phyloP scores from a whole-genome alignment of 2,888 invertebrate species.

The Lumbricus terrestris region DNA sequence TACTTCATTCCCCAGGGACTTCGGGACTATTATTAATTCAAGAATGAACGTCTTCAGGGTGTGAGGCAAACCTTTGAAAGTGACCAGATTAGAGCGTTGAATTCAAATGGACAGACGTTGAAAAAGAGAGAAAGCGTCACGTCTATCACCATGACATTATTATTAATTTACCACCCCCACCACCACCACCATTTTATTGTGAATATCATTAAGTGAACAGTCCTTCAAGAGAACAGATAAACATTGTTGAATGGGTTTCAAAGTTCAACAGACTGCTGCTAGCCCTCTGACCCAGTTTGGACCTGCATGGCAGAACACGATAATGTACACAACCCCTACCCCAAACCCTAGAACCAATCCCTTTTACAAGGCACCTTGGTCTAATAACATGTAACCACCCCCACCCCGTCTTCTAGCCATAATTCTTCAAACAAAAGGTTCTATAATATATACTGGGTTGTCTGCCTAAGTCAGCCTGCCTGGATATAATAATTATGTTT shows the following conservation, averaged over 20 bases:
- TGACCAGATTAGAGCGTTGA: no score
- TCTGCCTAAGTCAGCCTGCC: no score
- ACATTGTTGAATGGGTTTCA: neutral
- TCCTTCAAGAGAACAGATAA: neutral
- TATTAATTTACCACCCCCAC: no score
- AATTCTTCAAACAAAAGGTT: neutral
- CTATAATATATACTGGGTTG: neutral
- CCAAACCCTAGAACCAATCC: neutral
- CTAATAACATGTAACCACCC: neutral
- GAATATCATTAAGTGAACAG: neutral
- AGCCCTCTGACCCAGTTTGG: neutral
- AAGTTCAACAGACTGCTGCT: neutral
- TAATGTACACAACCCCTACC: neutral
- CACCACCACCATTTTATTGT: no score
- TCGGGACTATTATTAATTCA: no score
- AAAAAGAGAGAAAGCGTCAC: no score
- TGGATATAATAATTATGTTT: no score
- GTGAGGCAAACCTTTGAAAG: no score
- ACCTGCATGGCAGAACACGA: neutral
- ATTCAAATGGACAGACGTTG: no score
- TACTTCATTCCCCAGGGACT: no score
- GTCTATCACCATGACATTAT: neutral
- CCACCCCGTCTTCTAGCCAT: neutral
- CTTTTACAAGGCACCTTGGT: neutral
- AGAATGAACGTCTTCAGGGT: no score